Evolutionary conservation across 2,113 vertebrate species (phyloP).

Genomic region (Limnothrissa miodon): DNA sequence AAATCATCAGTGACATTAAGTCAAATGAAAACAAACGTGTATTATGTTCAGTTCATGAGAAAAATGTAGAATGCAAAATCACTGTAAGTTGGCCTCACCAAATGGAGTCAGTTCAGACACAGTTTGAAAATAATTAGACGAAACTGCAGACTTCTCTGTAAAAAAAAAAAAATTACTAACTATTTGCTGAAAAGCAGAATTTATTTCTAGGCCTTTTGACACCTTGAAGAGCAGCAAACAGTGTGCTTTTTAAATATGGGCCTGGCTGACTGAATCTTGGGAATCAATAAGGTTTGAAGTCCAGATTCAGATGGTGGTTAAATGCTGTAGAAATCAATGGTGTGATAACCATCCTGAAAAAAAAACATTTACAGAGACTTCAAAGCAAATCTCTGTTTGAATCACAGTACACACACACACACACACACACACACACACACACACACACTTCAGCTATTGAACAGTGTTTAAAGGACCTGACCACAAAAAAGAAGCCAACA

Average conservation of each 20-base stretch:
- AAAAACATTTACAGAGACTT: slow-evolving; percentile 47
- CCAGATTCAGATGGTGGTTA: slow-evolving; percentile 60
- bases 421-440: background rate
- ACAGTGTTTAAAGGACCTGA: background rate
- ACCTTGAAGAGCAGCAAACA: background rate
- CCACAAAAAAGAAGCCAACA: background rate
- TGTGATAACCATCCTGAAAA: slow-evolving; percentile 60
- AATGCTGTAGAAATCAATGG: slow-evolving; percentile 66
- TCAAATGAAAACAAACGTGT: background rate
- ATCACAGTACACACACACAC: slow-evolving; percentile 17
- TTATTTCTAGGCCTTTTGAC: background rate
- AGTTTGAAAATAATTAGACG: background rate
- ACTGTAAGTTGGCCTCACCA: background rate
- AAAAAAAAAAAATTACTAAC: background rate
- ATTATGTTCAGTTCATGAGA: background rate
- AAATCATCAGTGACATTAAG: no score
- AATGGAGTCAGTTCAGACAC: background rate
- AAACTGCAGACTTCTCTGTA: background rate
- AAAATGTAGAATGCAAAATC: background rate
- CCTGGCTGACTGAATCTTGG: background rate
- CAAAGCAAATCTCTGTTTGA: slow-evolving; percentile 4
- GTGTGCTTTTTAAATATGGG: background rate
- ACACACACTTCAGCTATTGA: background rate
- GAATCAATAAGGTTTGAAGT: slow-evolving; percentile 66
- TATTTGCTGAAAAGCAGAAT: background rate